Evolutionary conservation across 2,113 vertebrate genomes (phyloP).

Genomic region (Lagopus leucura): DNA sequence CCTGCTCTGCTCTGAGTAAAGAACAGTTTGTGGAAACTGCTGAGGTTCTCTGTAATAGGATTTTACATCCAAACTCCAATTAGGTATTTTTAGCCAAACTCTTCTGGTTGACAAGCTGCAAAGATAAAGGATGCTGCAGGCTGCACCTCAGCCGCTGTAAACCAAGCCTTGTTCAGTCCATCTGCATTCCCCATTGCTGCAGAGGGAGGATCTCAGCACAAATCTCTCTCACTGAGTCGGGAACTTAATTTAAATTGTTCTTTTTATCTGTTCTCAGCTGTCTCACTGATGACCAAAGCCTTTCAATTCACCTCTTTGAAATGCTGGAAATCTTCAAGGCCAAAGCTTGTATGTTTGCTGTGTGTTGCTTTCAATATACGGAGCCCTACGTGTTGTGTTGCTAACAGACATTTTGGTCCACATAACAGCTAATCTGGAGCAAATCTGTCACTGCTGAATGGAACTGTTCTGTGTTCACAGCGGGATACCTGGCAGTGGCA

Average conservation of each 20-base stretch:
- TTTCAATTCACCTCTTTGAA: background rate
- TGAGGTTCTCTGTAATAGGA: background rate
- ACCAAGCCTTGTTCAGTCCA: background rate
- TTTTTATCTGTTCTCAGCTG: background rate
- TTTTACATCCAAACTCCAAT: conserved; percentile 30
- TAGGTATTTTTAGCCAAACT: conserved; percentile 59
- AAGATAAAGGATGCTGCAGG: conserved; percentile 49
- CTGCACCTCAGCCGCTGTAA: conserved; percentile 28
- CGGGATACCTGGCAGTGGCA: rapidly evolving
- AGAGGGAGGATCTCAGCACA: background rate
- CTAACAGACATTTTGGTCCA: background rate
- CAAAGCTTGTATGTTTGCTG: background rate
- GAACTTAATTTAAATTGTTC: background rate
- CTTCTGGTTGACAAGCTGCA: conserved; percentile 35
- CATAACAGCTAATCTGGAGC: background rate
- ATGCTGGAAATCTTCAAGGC: background rate
- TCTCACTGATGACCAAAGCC: background rate
- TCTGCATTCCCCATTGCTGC: background rate
- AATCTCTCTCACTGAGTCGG: background rate
- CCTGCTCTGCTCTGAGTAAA: background rate
- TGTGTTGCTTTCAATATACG: background rate
- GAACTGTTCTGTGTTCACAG: background rate
- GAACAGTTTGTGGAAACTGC: background rate
- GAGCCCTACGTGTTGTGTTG: too few relatives aligned
- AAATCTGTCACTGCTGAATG: background rate